These are phyloP conservation scores for Crenuchus spilurus DNA, from an alignment of 2,797 vertebrate genomes.

Conservation along the genomic window DNA sequence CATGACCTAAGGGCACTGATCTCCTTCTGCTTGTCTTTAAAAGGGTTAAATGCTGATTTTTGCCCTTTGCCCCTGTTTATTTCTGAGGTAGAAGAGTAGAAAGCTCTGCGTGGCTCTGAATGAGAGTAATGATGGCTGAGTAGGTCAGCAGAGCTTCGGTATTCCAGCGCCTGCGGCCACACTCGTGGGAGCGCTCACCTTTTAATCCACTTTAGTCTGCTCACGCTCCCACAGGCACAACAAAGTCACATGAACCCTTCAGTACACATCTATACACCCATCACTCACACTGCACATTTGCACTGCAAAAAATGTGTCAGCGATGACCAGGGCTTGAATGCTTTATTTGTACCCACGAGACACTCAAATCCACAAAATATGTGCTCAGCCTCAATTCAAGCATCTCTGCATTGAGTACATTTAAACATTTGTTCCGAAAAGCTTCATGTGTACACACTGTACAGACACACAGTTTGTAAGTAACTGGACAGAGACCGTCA, in stretches of 20 bases:
- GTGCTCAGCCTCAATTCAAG: not conserved
- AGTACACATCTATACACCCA: slow-evolving; percentile 28
- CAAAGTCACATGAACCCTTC: slow-evolving; percentile 48
- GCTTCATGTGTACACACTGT: too few relatives aligned
- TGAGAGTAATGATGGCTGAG: not conserved
- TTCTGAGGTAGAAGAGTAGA: not conserved
- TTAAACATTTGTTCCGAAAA: too few relatives aligned
- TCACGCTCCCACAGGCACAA: slow-evolving; percentile 43
- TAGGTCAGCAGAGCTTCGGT: not conserved
- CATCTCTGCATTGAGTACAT: too few relatives aligned
- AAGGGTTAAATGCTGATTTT: not conserved
- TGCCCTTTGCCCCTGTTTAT: not conserved
- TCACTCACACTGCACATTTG: slow-evolving; percentile 56
- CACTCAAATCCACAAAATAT: not conserved
- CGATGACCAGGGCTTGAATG: not conserved
- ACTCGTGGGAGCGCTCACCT: slow-evolving; percentile 39
- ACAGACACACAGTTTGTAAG: too few relatives aligned
- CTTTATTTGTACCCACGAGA: not conserved
- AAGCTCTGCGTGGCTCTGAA: not conserved
- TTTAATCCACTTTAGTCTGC: slow-evolving; percentile 48
- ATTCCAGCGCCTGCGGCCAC: slow-evolving; percentile 6
- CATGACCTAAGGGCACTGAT: too few relatives aligned
- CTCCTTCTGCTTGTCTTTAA: not conserved
- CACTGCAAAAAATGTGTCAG: slow-evolving; percentile 53
- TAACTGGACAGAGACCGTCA: too few relatives aligned